Evolutionary conservation across 2,888 invertebrate species (phyloP).

Genomic region (Colostygia pectinataria): DNA sequence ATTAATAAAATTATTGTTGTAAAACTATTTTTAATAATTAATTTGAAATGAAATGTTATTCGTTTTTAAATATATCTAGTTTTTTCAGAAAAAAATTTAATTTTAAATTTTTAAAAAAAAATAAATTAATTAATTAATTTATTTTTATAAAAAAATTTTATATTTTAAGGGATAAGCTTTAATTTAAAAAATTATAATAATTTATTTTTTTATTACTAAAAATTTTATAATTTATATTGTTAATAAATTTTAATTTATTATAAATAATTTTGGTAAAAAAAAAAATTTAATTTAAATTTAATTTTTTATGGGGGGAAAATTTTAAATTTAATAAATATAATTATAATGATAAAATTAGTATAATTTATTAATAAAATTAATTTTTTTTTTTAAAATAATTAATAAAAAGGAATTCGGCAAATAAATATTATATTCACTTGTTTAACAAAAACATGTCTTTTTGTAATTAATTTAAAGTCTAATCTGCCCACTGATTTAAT

Average conservation of each 20-base stretch:
- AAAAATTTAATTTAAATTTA: constrained; percentile 64
- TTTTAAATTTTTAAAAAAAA: constrained; percentile 72
- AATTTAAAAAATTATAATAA: constrained; percentile 80
- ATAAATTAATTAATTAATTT: constrained; percentile 44
- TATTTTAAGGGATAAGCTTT: constrained; percentile 84
- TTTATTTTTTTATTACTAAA: constrained; percentile 47
- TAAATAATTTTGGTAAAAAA: constrained; percentile 63
- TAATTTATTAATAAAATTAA: constrained; percentile 45
- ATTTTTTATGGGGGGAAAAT: constrained; percentile 66
- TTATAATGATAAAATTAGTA: constrained; percentile 85
- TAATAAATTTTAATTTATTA: constrained; percentile 78
- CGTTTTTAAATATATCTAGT: constrained; percentile 87
- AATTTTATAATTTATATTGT: constrained; percentile 83
- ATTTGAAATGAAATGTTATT: constrained; percentile 86
- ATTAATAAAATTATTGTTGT: constrained; percentile 81
- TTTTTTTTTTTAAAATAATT: constrained; percentile 55
- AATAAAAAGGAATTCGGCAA: constrained; percentile 85
- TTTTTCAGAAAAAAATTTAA: constrained; percentile 76
- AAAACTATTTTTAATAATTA: constrained; percentile 85
- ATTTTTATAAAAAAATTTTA: constrained; percentile 57
- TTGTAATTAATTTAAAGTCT: constrained; percentile 84
- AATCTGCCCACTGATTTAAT: constrained; percentile 87
- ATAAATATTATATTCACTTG: constrained; percentile 85
- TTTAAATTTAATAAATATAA: constrained; percentile 67
- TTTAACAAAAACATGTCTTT: constrained; percentile 91